Evolutionary conservation across 2,888 invertebrate genomes (phyloP), one percentile per base, ranked within the genome.

Genomic region (Agriopis aurantiaria): DNA sequence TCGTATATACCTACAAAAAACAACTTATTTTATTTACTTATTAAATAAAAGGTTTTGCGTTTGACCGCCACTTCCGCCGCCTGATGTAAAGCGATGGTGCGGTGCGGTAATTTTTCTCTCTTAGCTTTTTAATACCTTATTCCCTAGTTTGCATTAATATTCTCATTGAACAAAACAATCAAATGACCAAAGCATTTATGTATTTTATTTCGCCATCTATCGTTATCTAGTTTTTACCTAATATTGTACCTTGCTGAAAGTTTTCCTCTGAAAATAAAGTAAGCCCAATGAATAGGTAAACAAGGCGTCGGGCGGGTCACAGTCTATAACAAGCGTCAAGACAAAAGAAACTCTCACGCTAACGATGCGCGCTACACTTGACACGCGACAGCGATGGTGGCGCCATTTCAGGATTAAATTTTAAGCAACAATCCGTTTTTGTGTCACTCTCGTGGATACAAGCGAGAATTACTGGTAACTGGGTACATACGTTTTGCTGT

Each of bases 301-400:
- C 82, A 84, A 85, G 85, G 86, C 85, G 84, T 85, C 81, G 84
- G 86, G 80, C 81, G 83, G 85, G 86, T 86, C 86, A 82, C 84
- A 88, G 87, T 88, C 80, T 71, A 75, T 86, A 88, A 88, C 89
- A 90, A 88, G 89, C 84, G 80, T 87, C 85, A 88, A 90, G 88
- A 90, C 90, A 90, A 90, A 89, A 87, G 89, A 85, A 89, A 84
- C 87, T 85, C 88, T 85, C 82, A 83, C 83, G 73, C 88, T 90
- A 90, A 90, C 90, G 90, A 90, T 85, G 88, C 86, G 83, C 80
- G 79, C 81, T 82, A 76, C 82, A 81, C 87, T 87, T 85, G 88
- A 88, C 86, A 82, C 82, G 75, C 78, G 63, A 53, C 69, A 78
- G 78, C 80, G 62, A 68, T 60, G 67, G 70, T 72, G 67, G 60